Percentiles rank a stretch among this genome's conserved stretches.
Conservation (phyloP, 2,888 invertebrate genomes). For the Pristionchus exspectatus region DNA sequence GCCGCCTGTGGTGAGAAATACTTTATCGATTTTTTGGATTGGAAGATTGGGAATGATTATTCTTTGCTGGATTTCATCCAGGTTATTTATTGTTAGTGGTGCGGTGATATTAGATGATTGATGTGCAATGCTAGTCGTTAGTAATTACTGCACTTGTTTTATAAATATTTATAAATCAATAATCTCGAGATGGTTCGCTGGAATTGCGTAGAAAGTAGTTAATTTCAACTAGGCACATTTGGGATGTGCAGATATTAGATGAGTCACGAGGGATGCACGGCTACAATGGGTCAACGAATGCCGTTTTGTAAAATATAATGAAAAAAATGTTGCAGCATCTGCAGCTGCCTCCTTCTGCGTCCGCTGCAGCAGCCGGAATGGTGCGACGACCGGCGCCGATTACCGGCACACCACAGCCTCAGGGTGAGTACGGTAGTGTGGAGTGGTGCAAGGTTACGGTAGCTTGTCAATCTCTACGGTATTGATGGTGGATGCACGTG, state of each 20-base stretch:
- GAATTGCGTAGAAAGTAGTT: neutral
- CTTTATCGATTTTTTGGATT: neutral
- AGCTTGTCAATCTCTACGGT: neutral
- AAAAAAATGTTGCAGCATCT: neutral
- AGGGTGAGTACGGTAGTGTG: neutral
- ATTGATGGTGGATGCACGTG: neutral
- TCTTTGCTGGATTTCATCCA: too few relatives aligned
- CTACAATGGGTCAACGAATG: neutral
- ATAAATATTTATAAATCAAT: neutral
- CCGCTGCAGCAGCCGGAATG: neutral
- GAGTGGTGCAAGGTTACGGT: neutral
- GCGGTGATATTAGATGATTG: neutral
- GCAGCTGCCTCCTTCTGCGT: constrained; percentile 15
- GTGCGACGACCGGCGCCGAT: constrained; percentile 28
- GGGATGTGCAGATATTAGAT: neutral
- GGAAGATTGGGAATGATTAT: too few relatives aligned
- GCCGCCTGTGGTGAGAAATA: neutral
- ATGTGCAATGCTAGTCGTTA: neutral
- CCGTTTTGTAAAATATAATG: neutral
- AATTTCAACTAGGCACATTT: neutral
- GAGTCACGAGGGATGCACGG: neutral
- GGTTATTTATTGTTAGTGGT: neutral
- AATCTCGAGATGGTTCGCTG: neutral
- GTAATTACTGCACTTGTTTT: neutral
- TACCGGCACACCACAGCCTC: neutral